Evolutionary conservation across 2,797 vertebrate species (phyloP), one percentile per base, ranked within the genome.

Genomic region (Bradypodion pumilum): DNA sequence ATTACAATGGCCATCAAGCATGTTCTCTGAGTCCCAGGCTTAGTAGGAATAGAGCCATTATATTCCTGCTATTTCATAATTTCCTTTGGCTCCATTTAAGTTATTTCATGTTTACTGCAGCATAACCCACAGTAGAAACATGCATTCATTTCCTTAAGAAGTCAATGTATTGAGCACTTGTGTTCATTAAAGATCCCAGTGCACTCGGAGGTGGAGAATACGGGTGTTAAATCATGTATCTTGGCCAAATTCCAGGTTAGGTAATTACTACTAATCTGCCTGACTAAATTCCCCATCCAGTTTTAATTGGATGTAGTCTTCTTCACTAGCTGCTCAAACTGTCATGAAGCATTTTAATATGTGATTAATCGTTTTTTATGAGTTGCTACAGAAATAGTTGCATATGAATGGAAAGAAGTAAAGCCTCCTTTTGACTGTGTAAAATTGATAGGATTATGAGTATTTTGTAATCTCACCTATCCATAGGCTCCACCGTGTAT

Each of bases 241-340:
- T 91, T 94, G 93, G 93, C 90, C 83, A 83, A 83, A 89, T 91
- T 94, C 93, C 94, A 94, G 37, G 87, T 79, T 82, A 84, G 86
- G 90, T 94, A 93, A 94, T 94, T 94, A 93, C 91, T 90, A 89
- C 78, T 94, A 94, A 94, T 93, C 93, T 93, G 91, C 85, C 90
- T 93, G 91, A 91, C 89, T 94, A 94, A 94, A 93, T 94, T 94
- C 89, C 91, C 89, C 89, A 90, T 94, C 92, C 92, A 74, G 13
- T 94, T 94, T 94, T 94, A 94, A 94, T 94, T 94, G 91, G 94
- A 93, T 93, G 87, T 91, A 93, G 82, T 76, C 92, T 91, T 86
- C 91, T 91, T 92, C 89, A 92, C 89, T 93, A 89, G 87, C 90
- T 86, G 89, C 83, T 91, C 90, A 88, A 89, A 91, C 86, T 91